Evolutionary conservation across 2,888 invertebrate genomes (phyloP), one percentile per base, ranked within the genome.

Genomic region (Cosmia trapezina): DNA sequence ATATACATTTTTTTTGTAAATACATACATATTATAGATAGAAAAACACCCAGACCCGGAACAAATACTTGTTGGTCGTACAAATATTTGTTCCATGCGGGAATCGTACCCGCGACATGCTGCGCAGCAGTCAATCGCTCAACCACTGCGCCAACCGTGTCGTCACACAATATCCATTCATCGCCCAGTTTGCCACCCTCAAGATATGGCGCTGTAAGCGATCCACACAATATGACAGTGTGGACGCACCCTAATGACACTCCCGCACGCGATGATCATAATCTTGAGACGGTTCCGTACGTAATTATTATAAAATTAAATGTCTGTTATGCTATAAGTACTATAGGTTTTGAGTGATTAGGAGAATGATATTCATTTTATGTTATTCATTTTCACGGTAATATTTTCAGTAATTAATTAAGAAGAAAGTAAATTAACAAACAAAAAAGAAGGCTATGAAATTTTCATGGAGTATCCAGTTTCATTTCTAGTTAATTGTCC

Each of bases 191-290:
- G 62, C 74, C 70, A 84, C 83, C 83, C 80, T 77, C 73, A 72
- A 77, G 81, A 80, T 69, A 83, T 67, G 74, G 64, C 79, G 83
- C 82, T 69, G 66, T 72, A 81, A 66, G 69, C 81, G 67, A 72
- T 77, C 74, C 79, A 86, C 83, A 84, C 90, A 88, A 90, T 89
- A 90, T 89, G 90, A 83, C 89, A 88, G 84, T 91, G 87, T 91
- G 86, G 89, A 90, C 90, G 82, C 90, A 73, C 91, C 91, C 90
- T 94, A 93, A 94, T 91, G 91, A 91, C 87, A 87, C 74, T 62
- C 76, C 70, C 74, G 83, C 94, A 93, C 91, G 93, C 93, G 85
- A 93, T 83, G 85, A 87, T 88, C 80, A 69, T 80, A 89, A 93
- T 93, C 93, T 92, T 91, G 86, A 80, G 87, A 89, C 86, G 81